Conservation (phyloP, 2,888 invertebrate species). For the Netelia fuscicornis region DNA sequence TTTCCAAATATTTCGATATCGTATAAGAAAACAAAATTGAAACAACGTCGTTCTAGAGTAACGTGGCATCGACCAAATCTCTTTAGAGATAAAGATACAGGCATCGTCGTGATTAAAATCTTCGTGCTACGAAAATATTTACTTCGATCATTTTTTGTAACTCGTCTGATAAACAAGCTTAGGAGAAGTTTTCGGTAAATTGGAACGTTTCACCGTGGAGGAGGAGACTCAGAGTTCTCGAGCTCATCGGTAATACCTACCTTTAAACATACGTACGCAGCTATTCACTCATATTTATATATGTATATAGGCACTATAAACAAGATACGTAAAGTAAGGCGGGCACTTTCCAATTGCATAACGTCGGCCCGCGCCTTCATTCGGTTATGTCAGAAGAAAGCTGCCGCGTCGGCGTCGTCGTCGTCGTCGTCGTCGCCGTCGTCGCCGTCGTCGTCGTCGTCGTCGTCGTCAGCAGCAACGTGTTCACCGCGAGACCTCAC, state of each 20-base stretch:
- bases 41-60: too few species aligned
- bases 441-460: constrained; percentile 13
- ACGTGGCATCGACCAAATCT: too few species aligned
- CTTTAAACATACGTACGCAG: not conserved
- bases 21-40: too few species aligned
- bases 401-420: constrained; percentile 75
- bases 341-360: constrained; percentile 85
- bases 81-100: too few species aligned
- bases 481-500: constrained; percentile 44
- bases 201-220: not conserved
- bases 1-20: too few species aligned
- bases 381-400: constrained; percentile 85
- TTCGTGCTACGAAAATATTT: too few species aligned
- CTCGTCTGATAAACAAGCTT: not conserved
- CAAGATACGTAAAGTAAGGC: constrained; percentile 84
- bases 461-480: constrained; percentile 55
- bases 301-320: constrained; percentile 25
- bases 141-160: not conserved
- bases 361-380: constrained; percentile 83
- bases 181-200: not conserved
- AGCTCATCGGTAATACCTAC: not conserved
- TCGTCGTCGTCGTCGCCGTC: constrained; percentile 47
- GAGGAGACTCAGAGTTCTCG: not conserved
- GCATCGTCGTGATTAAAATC: too few species aligned
- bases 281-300: constrained; percentile 21